A percentile compares a stretch with the other conserved stretches of the same genome.
These are phyloP conservation scores for Hyposmocoma kahamanoa DNA, from an alignment of 1,140 invertebrate species.

Conservation along the genomic window DNA sequence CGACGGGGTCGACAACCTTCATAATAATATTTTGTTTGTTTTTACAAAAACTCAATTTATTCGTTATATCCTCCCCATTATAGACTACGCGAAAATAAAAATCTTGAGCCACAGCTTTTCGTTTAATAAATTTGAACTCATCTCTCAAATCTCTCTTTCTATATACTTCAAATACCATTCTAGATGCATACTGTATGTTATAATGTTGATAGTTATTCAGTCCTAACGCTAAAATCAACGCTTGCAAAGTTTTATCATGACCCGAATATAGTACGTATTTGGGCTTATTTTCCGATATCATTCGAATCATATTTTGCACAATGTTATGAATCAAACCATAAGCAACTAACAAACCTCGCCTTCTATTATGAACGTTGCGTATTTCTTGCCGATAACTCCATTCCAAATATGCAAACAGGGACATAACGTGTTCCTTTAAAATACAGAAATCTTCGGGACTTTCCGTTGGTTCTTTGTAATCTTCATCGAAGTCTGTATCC, in stretches of 20 bases:
- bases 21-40: slow-evolving; percentile 58
- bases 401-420: slow-evolving; percentile 83
- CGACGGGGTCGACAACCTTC: slow-evolving; percentile 43
- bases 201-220: slow-evolving; percentile 74
- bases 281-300: slow-evolving; percentile 84
- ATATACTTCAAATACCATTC: slow-evolving; percentile 90
- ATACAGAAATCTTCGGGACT: slow-evolving; percentile 74
- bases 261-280: slow-evolving; percentile 92
- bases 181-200: slow-evolving; percentile 84
- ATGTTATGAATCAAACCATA: slow-evolving; percentile 87
- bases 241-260: slow-evolving; percentile 92
- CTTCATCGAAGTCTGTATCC: slow-evolving; percentile 63
- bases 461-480: slow-evolving; percentile 60
- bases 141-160: slow-evolving; percentile 71
- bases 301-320: slow-evolving; percentile 84
- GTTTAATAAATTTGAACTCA: slow-evolving; percentile 70
- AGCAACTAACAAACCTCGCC: slow-evolving; percentile 80
- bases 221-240: slow-evolving; percentile 86
- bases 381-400: slow-evolving; percentile 81
- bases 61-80: slow-evolving; percentile 91
- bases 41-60: slow-evolving; percentile 86
- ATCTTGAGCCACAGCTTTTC: slow-evolving; percentile 74
- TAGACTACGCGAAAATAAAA: slow-evolving; percentile 89
- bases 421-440: slow-evolving; percentile 81
- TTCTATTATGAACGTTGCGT: slow-evolving; percentile 78